phyloP scores from a whole-genome alignment of 2,113 vertebrate species.

The Tetrao urogallus region DNA sequence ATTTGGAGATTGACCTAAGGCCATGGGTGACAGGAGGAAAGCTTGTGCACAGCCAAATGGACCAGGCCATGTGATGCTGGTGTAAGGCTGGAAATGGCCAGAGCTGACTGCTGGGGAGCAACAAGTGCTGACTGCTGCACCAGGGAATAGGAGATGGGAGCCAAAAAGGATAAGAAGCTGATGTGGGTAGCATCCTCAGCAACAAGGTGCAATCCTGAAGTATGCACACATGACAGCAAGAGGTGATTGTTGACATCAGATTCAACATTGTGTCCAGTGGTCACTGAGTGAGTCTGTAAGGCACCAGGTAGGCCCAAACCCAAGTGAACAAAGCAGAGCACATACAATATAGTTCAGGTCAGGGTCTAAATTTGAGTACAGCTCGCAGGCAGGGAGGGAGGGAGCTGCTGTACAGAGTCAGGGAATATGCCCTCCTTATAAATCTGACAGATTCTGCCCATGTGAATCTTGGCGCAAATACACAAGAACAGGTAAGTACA shows the following conservation, averaged over 20 bases:
- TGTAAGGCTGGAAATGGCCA: neutral
- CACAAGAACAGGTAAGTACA: neutral
- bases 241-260: neutral
- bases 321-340: neutral
- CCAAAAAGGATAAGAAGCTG: neutral
- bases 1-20: neutral
- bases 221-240: neutral
- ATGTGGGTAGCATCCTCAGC: neutral
- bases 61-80: neutral
- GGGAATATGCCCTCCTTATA: neutral
- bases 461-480: neutral
- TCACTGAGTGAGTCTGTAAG: neutral
- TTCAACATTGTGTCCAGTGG: neutral
- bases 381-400: neutral
- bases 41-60: neutral
- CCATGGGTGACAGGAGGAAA: neutral
- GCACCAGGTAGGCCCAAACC: neutral
- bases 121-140: neutral
- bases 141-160: neutral
- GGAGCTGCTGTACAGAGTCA: neutral
- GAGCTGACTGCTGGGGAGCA: neutral
- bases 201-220: accelerated
- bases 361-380: neutral
- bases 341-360: neutral
- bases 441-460: neutral